Evolutionary conservation across 2,113 vertebrate species (phyloP), one percentile per base, ranked within the genome.

Genomic region (Phyllostomus discolor): DNA sequence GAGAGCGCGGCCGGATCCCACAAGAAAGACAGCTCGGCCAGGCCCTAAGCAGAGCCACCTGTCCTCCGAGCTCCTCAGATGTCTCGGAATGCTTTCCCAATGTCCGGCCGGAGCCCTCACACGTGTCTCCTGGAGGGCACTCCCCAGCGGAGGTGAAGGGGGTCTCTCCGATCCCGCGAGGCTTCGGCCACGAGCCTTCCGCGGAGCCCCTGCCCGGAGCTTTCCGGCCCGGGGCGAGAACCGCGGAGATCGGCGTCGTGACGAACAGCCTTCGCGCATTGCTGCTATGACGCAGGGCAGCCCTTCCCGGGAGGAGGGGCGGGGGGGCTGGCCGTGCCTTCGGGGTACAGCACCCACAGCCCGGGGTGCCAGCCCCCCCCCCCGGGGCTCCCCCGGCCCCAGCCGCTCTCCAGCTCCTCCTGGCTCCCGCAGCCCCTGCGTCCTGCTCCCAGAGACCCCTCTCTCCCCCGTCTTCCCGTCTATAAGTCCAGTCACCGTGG

Each of bases 21-120:
- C 96, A 96, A 96, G 90, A 96, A 96, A 97, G 95, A 19, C 14
- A 1, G 88, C 91, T 57, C 5, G 4, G 76, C 10, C 80, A 1
- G 95, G 50, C 92, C 94, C 96, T 97, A 96, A 97, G 91, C 96
- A 26, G 96, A 97, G 93, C 96, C 96, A 96, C 96, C 95, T 97
- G 97, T 96, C 96, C 79, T 6, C 1, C 10, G 1, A 4, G 84
- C 41, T 11, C 94, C 54, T 93, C 3, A 81, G 97, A 96, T 57
- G 94, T 90, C 91, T 84, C 28, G 43, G 35, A 84, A 94, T n/a
- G 91, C 5, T 83, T 78, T 66, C 73, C 93, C 38, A 89, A 62
- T 15, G 43, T 54, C 69, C 5, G 11, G 85, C 70, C 72, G 11
- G 9, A 43, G 28, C 54, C 38, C 93, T 41, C 33, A 1, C 12